Evolutionary conservation across 2,888 invertebrate genomes (phyloP).

Genomic region (Polylopha cassiicola): DNA sequence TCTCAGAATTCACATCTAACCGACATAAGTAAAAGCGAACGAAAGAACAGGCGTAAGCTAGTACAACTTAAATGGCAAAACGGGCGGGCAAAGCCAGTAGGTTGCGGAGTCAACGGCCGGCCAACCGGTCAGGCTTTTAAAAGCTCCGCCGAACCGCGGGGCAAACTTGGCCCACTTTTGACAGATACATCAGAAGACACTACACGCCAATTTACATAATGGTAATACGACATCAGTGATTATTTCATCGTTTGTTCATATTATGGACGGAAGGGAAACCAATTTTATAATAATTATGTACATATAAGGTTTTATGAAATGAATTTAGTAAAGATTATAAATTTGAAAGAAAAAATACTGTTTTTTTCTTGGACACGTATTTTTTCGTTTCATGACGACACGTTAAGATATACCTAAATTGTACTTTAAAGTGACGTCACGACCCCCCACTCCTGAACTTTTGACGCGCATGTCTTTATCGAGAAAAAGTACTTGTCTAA

Average conservation of each 20-base stretch:
- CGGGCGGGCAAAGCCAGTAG: slow-evolving; percentile 56
- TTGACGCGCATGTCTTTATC: too few species aligned
- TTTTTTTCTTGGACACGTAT: too few species aligned
- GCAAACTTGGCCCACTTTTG: slow-evolving; percentile 72
- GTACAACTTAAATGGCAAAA: slow-evolving; percentile 30
- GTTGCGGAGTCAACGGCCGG: slow-evolving; percentile 67
- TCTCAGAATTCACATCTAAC: slow-evolving; percentile 19
- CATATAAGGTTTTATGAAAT: too few species aligned
- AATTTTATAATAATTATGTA: too few species aligned
- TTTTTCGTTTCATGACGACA: too few species aligned
- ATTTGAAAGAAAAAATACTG: too few species aligned
- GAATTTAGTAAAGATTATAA: too few species aligned
- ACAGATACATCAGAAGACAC: slow-evolving; percentile 33
- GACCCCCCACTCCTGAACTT: too few species aligned
- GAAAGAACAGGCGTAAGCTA: slow-evolving; percentile 24
- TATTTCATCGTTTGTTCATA: slow-evolving; percentile 15
- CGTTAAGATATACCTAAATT: too few species aligned
- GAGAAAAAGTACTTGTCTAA: too few species aligned
- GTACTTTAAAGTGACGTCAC: too few species aligned
- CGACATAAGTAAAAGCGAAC: slow-evolving; percentile 21
- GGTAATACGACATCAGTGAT: slow-evolving; percentile 8
- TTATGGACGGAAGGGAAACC: too few species aligned
- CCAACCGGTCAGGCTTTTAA: slow-evolving; percentile 66
- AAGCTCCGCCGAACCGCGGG: slow-evolving; percentile 58
- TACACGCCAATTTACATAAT: slow-evolving; percentile 19